These are phyloP conservation scores for Ivindomyrus marchei DNA, from an alignment of 2,113 vertebrate species.

Conservation along the genomic window DNA sequence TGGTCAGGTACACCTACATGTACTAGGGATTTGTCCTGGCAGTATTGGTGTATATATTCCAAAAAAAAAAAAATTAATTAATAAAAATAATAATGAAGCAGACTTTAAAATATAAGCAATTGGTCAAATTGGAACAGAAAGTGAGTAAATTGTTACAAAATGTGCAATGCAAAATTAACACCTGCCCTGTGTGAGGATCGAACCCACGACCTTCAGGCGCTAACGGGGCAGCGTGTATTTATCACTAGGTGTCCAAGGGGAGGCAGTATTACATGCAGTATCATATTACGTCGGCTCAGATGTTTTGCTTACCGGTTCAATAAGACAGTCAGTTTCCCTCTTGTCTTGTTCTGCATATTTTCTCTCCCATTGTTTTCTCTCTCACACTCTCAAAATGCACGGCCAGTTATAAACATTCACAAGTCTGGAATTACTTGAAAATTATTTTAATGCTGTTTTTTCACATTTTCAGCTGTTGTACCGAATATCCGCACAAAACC, in stretches of 20 bases:
- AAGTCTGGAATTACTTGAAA: conserved; percentile 46
- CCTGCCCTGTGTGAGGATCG: neutral
- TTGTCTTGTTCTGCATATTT: neutral
- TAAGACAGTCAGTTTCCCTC: neutral
- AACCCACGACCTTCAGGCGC: neutral
- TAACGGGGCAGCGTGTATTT: neutral
- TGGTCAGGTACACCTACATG: neutral
- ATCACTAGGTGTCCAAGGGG: neutral
- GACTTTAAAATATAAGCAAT: neutral
- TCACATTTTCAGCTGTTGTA: conserved; percentile 41
- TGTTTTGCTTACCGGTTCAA: neutral
- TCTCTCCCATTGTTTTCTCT: neutral
- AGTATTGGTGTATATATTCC: neutral
- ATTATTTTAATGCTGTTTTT: conserved; percentile 60
- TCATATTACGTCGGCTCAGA: neutral
- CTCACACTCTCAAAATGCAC: neutral
- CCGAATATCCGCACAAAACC: conserved; percentile 52
- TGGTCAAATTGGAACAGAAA: neutral
- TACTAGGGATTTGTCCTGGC: neutral
- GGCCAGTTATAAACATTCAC: neutral
- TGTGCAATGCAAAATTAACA: neutral
- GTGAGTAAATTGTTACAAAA: neutral
- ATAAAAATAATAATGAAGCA: neutral
- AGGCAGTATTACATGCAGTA: neutral
- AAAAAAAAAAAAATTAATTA: neutral